These are phyloP conservation scores for Solenopsis fugax DNA, from an alignment of 1,140 invertebrate genomes.

Conservation along the genomic window DNA sequence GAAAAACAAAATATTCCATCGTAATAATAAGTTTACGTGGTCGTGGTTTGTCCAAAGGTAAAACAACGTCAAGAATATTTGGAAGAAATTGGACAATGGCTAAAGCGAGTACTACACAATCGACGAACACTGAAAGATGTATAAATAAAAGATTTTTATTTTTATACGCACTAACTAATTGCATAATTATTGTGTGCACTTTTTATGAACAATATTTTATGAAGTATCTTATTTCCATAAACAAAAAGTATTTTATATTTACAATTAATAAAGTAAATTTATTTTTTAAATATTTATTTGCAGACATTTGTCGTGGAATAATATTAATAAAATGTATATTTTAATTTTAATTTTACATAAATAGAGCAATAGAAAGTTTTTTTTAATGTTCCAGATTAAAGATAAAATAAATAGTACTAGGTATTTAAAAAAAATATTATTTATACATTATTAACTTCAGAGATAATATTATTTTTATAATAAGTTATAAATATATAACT, in stretches of 20 bases:
- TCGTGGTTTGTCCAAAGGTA: conserved; percentile 37
- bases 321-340: background rate
- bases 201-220: background rate
- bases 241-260: background rate
- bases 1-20: conserved; percentile 26
- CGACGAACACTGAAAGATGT: background rate
- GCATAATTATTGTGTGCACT: background rate
- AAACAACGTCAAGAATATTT: conserved; percentile 15
- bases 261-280: background rate
- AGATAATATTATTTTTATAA: background rate
- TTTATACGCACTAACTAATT: background rate
- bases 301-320: background rate
- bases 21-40: background rate
- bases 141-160: background rate
- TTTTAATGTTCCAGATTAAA: too few relatives aligned
- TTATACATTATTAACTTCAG: background rate
- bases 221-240: background rate
- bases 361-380: too few relatives aligned
- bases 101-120: background rate
- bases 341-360: too few relatives aligned
- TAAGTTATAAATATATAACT: background rate
- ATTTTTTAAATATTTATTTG: background rate
- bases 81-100: background rate
- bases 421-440: background rate
- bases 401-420: background rate